These are phyloP conservation scores for Bombycilla garrulus DNA, from an alignment of 2,113 vertebrate species.

Conservation along the genomic window DNA sequence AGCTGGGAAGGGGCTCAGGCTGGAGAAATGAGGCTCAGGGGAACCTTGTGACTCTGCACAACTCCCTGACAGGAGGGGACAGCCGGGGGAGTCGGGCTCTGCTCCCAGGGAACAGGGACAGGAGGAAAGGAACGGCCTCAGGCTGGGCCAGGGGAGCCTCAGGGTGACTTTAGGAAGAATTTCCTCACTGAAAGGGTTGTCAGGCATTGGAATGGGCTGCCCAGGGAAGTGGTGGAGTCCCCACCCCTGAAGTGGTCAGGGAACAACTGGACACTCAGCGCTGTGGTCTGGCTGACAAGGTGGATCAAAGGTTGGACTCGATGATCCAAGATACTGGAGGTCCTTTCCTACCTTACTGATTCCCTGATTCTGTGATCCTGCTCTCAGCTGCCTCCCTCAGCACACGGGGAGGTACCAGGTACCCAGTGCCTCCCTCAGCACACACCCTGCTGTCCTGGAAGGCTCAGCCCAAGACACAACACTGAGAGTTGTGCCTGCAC, in stretches of 20 bases:
- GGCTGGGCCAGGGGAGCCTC: accelerated
- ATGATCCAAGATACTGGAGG: not conserved
- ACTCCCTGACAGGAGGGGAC: not conserved
- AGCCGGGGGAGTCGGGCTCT: accelerated
- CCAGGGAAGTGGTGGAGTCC: not conserved
- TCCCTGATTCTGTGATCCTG: not conserved
- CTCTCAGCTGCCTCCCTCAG: not conserved
- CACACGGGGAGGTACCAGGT: accelerated
- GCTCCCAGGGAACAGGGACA: not conserved
- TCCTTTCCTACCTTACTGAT: accelerated
- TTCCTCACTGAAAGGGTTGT: not conserved
- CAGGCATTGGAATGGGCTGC: not conserved
- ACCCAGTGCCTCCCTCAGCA: not conserved
- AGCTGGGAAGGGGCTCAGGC: not conserved
- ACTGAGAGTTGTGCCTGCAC: not conserved
- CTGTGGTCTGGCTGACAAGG: accelerated
- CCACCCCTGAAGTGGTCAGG: not conserved
- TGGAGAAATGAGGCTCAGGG: not conserved
- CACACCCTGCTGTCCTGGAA: not conserved
- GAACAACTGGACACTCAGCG: not conserved
- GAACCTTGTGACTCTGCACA: not conserved
- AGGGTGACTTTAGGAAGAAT: not conserved
- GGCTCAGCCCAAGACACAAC: not conserved
- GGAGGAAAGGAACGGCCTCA: accelerated
- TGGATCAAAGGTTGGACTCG: accelerated